Percentiles rank a stretch among this genome's conserved stretches.
Conservation (phyloP, 2,888 invertebrate species). For the Chaitophorus viminalis region DNA sequence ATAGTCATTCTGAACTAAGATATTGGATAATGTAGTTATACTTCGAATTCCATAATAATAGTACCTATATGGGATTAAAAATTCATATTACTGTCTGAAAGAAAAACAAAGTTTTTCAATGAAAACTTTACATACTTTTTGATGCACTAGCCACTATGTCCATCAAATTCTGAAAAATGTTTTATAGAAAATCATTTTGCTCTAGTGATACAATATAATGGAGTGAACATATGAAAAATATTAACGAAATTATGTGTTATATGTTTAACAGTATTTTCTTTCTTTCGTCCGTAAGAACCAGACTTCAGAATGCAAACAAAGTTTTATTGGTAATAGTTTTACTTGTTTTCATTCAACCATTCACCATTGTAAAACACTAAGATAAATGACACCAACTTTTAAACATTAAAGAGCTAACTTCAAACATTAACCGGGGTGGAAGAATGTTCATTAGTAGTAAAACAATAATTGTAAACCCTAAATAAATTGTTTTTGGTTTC, state of each 20-base stretch:
- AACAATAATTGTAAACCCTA: conserved; percentile 61
- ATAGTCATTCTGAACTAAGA: too few relatives aligned
- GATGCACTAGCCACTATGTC: background rate
- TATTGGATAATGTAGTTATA: background rate
- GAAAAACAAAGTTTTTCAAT: conserved; percentile 24
- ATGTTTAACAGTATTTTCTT: background rate
- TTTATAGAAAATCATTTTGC: conserved; percentile 3
- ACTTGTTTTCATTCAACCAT: conserved; percentile 50
- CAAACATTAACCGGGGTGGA: conserved; percentile 49
- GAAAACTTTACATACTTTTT: conserved; percentile 29
- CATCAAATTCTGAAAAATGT: background rate
- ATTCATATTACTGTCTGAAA: background rate
- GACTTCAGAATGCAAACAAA: conserved; percentile 31
- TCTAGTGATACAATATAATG: background rate
- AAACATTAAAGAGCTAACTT: conserved; percentile 60
- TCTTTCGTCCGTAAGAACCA: background rate
- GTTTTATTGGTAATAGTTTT: conserved; percentile 53
- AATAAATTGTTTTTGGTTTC: conserved; percentile 61
- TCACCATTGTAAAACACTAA: conserved; percentile 52
- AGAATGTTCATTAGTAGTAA: conserved; percentile 62
- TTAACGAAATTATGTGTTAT: background rate
- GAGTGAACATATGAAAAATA: background rate
- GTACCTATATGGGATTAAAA: background rate
- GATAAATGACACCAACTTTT: conserved; percentile 59
- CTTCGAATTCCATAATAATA: too few relatives aligned